A percentile compares a stretch with the other conserved stretches of the same genome.
Evolutionary conservation across 2,888 invertebrate genomes (phyloP).

Genomic region (Hypena proboscidalis): DNA sequence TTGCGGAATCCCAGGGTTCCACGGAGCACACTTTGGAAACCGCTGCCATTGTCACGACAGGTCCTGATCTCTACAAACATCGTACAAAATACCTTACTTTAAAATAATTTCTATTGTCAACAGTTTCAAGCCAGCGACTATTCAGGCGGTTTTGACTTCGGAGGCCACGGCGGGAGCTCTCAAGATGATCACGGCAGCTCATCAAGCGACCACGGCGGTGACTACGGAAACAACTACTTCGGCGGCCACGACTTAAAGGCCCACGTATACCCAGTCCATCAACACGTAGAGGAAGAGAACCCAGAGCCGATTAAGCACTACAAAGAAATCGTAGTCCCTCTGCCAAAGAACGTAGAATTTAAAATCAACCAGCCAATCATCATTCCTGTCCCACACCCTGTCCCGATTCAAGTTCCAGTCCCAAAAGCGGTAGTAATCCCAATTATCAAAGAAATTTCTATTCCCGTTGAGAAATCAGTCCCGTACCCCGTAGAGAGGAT

Average conservation of each 20-base stretch:
- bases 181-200: constrained; percentile 50
- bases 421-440: constrained; percentile 89
- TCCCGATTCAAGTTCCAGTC: constrained; percentile 89
- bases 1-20: too few relatives aligned
- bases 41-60: too few relatives aligned
- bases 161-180: constrained; percentile 32
- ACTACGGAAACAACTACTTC: constrained; percentile 48
- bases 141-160: constrained; percentile 56
- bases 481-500: constrained; percentile 89
- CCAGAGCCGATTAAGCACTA: constrained; percentile 89
- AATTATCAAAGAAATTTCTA: constrained; percentile 87
- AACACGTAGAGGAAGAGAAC: constrained; percentile 88
- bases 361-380: constrained; percentile 84
- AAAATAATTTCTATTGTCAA: constrained; percentile 1
- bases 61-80: too few relatives aligned
- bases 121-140: constrained; percentile 75
- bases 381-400: constrained; percentile 87
- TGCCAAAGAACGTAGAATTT: constrained; percentile 86
- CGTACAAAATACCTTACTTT: too few relatives aligned
- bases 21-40: too few relatives aligned
- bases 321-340: constrained; percentile 88
- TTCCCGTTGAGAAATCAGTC: constrained; percentile 90
- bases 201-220: too few relatives aligned
- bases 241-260: constrained; percentile 66
- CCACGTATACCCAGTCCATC: constrained; percentile 85